Evolutionary conservation across 2,888 invertebrate genomes (phyloP).

Genomic region (Orgyia antiqua): DNA sequence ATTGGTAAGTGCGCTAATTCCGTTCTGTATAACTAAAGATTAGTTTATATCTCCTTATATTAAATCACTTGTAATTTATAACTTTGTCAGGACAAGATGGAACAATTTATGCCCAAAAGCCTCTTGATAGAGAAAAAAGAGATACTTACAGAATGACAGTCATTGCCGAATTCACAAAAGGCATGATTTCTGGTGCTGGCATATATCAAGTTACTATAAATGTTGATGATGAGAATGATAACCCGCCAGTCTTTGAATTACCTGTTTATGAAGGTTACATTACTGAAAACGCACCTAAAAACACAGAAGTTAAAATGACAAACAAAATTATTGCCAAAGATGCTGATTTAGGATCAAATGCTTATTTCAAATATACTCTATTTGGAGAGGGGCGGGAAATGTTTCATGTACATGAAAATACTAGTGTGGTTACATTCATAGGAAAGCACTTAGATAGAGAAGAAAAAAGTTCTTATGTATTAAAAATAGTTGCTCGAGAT

Average conservation of each 20-base stretch:
- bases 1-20: constrained; percentile 81
- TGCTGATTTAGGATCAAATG: constrained; percentile 83
- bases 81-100: constrained; percentile 83
- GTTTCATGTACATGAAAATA: constrained; percentile 82
- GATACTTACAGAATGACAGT: constrained; percentile 87
- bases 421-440: constrained; percentile 79
- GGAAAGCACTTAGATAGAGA: constrained; percentile 85
- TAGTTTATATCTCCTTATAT: no score
- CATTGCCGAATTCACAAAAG: constrained; percentile 86
- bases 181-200: constrained; percentile 82
- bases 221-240: constrained; percentile 93
- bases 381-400: constrained; percentile 87
- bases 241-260: constrained; percentile 87
- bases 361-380: constrained; percentile 82
- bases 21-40: no score
- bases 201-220: constrained; percentile 88
- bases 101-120: constrained; percentile 85
- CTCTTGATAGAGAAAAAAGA: constrained; percentile 86
- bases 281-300: constrained; percentile 84
- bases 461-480: constrained; percentile 80
- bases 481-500: constrained; percentile 87
- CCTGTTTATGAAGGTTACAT: constrained; percentile 86
- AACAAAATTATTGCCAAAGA: constrained; percentile 84
- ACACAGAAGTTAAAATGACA: constrained; percentile 83
- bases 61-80: no score